phyloP scores from a whole-genome alignment of 2,797 vertebrate genomes.

The Acanthopagrus latus region DNA sequence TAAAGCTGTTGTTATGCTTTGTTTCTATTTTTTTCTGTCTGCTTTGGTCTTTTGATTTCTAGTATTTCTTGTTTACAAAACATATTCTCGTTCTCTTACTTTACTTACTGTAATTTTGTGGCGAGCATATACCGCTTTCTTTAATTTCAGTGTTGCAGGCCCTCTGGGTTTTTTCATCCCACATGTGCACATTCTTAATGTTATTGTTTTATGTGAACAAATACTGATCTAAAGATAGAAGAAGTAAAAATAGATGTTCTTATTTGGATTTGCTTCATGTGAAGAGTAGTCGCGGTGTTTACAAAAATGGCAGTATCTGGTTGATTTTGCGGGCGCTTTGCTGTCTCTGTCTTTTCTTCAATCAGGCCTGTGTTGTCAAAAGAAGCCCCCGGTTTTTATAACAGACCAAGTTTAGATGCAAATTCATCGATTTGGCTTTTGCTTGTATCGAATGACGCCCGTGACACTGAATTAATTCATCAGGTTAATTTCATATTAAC shows the following conservation, averaged over 20 bases:
- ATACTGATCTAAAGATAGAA: neutral
- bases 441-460: slow-evolving; percentile 17
- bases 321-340: neutral
- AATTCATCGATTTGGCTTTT: slow-evolving; percentile 26
- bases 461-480: slow-evolving; percentile 54
- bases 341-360: neutral
- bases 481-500: slow-evolving; percentile 32
- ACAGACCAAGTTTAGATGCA: slow-evolving; percentile 4
- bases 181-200: no score
- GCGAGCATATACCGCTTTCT: no score
- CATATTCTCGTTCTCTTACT: no score
- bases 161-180: no score
- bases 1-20: no score
- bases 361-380: no score
- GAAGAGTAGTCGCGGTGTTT: neutral
- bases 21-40: no score
- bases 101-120: no score
- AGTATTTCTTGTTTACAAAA: no score
- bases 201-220: no score
- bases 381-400: neutral
- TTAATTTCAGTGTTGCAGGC: no score
- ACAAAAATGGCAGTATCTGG: neutral
- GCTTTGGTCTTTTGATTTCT: no score
- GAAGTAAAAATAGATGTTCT: neutral
- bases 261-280: slow-evolving; percentile 9